Base-by-base conservation (phyloP, 2,113 vertebrate genomes). In the Nycticorax nycticorax region DNA sequence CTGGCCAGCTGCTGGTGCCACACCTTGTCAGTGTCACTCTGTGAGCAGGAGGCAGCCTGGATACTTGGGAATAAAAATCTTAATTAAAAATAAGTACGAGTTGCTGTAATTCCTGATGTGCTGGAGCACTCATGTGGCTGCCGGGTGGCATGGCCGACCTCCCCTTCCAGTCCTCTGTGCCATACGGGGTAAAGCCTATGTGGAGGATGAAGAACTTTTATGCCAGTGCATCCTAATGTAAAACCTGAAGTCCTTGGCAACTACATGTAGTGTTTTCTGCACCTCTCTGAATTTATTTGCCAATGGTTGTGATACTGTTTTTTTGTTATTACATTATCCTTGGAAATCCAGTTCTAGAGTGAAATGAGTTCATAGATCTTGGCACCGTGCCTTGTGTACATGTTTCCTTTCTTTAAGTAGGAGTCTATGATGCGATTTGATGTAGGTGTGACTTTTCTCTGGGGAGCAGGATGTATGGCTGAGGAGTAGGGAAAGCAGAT, bases 1-100 rank as follows among this genome's bases (percentile, higher is more conserved):
- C 86, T 93, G 94, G 50, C 60, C 83, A 66, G 77, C 93, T 94
- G 73, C 73, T 93, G 81, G 43, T 79, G 75, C 93, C 85, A 60
- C 81, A 77, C 79, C 87, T 91, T 85, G 89, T 45, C 80, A 15
- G 4, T 50, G 81, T 63, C 76, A 41, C 80, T 35, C 67, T 87
- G 52, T 73, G 75, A 63, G 69, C 10, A 3, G 63, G 57, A 91
- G 72, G 45, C 53, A 92, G 74, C 71, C 68, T 62, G 64, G 63
- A 71, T 87, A 53, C 72, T 83, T 55, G 37, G 68, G 75, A 86
- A 74, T 84, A 88, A 77, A 90, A 56, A 43, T 9, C 67, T 66
- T 64, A 74, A 84, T 78, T 86, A 78, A 82, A 93, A 86, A 57
- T 69, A 39, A 10, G 6, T 55, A 43, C 21, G 41, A 33, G 37